A percentile compares a stretch with the other conserved stretches of the same genome.
phyloP scores from a whole-genome alignment of 1,140 invertebrate species.

The Heliothis subflexa region DNA sequence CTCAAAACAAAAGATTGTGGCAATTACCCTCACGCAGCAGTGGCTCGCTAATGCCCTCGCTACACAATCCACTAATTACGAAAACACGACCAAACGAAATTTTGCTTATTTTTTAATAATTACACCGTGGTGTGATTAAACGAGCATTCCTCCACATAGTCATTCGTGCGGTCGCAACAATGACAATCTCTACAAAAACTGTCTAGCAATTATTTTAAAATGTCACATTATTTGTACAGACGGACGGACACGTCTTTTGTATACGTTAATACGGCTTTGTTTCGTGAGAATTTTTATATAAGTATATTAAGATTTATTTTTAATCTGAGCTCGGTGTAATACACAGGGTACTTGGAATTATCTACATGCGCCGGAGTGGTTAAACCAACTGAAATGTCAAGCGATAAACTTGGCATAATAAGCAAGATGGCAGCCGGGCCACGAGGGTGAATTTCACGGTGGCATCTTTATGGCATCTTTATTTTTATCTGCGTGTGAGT shows the following conservation, averaged over 20 bases:
- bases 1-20: slow-evolving; percentile 11
- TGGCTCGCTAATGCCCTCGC: slow-evolving; percentile 15
- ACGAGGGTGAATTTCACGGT: slow-evolving; percentile 20
- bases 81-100: slow-evolving; percentile 26
- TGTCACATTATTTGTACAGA: slow-evolving; percentile 53
- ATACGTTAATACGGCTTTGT: slow-evolving; percentile 49
- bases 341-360: slow-evolving; percentile 24
- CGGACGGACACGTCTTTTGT: slow-evolving; percentile 41
- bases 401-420: slow-evolving; percentile 27
- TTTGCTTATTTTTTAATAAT: slow-evolving; percentile 48
- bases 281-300: slow-evolving; percentile 54
- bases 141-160: slow-evolving; percentile 49
- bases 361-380: not conserved
- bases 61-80: slow-evolving; percentile 22
- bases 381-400: slow-evolving; percentile 33
- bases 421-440: slow-evolving; percentile 6
- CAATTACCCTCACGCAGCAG: slow-evolving; percentile 32
- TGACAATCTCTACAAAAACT: slow-evolving; percentile 37
- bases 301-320: slow-evolving; percentile 45
- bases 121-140: slow-evolving; percentile 47
- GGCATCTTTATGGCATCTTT: slow-evolving; percentile 10
- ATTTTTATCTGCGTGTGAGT: not conserved
- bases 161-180: slow-evolving; percentile 49
- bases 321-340: slow-evolving; percentile 41
- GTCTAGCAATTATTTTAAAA: slow-evolving; percentile 56